Base-by-base conservation (phyloP, 1,140 invertebrate species). In the Nasonia giraulti region DNA sequence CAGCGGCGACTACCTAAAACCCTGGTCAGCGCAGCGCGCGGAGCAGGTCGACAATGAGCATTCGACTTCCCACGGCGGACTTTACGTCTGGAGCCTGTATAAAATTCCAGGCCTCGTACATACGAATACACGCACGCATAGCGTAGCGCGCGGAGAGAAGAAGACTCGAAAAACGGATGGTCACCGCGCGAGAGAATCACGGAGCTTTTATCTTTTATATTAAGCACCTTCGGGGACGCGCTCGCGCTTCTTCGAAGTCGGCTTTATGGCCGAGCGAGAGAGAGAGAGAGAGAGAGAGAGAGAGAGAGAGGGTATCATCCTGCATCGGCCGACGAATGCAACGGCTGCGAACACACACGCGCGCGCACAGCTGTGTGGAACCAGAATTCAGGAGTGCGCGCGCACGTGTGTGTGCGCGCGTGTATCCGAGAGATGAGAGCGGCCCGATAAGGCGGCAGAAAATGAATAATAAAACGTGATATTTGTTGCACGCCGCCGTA, bases 391-490 rank as follows among this genome's bases (percentile, higher is more conserved):
- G 73, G 5, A 80, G n/a, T 47, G 37, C 23, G 12, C 31, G 14
- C 6, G 37, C 73, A n/a, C n/a, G 50, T 33, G 20, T 55, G 47
- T 17, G 14, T 8, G 69, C 55, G 4, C 47, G n/a, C 31, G 37
- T 10, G 17, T 80, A 33, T 66, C 55, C 20, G 23, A 17, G 1
- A 75, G 81, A 69, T 83, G 74, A 66, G 55, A 85, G 44, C 71
- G 89, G 55, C 78, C 17, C 55, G 90, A 90, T 90, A 90, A 88
- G 68, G 40, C 79, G 55, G 55, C 82, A 74, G 55, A 88, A 88
- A 87, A 86, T 87, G 84, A 89, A 88, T 87, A 89, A 89, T 89
- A 89, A 90, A 91, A 87, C 89, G 88, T 88, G 86, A 89, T 90
- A 89, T 90, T 89, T 90, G 88, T 90, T 89, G 87, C 89, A 84